Evolutionary conservation across 2,113 vertebrate species (phyloP).

Genomic region (Hydrolagus affinis): DNA sequence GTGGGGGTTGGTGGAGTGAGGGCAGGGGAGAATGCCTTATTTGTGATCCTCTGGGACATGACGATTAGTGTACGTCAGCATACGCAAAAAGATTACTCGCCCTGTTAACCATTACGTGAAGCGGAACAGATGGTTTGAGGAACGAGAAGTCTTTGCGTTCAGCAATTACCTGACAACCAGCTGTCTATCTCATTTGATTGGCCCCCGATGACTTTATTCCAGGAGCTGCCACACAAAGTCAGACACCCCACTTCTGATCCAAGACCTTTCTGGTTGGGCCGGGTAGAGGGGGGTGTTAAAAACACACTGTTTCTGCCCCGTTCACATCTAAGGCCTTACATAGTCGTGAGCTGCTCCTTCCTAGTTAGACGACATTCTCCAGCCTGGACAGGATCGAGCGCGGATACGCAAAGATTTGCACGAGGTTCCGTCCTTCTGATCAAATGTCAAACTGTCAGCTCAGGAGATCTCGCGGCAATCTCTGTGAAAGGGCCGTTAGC

Average conservation of each 20-base stretch:
- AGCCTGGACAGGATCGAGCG: too few relatives aligned
- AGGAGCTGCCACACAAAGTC: neutral
- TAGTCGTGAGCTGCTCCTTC: too few relatives aligned
- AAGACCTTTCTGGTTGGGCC: neutral
- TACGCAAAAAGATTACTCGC: neutral
- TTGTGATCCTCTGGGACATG: neutral
- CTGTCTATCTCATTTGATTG: neutral
- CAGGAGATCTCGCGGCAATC: too few relatives aligned
- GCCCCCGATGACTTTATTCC: neutral
- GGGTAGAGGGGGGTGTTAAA: too few relatives aligned
- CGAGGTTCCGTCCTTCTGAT: too few relatives aligned
- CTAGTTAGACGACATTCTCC: too few relatives aligned
- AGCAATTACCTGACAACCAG: neutral
- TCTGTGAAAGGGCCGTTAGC: too few relatives aligned
- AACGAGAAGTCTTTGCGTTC: neutral
- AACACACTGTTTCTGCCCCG: too few relatives aligned
- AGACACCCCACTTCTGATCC: neutral
- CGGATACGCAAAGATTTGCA: too few relatives aligned
- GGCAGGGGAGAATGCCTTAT: neutral
- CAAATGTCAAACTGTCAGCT: too few relatives aligned
- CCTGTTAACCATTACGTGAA: neutral
- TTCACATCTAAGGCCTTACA: too few relatives aligned
- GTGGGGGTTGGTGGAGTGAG: too few relatives aligned
- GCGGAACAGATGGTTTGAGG: neutral
- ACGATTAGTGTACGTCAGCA: neutral